These are phyloP conservation scores for Tinamus guttatus DNA, from an alignment of 2,113 vertebrate species.

Conservation along the genomic window DNA sequence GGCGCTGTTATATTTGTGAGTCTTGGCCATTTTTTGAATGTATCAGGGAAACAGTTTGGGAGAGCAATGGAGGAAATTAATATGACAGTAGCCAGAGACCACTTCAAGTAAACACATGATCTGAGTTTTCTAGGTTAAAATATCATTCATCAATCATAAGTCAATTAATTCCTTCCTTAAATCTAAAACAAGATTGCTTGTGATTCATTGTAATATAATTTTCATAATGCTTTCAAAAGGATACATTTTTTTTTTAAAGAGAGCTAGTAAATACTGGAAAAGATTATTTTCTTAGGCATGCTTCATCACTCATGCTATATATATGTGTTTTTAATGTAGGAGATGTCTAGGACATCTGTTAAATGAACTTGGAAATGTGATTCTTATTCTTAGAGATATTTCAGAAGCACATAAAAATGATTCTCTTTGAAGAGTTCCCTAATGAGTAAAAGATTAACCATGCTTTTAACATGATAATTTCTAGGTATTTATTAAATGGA, in stretches of 20 bases:
- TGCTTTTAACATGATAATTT: neutral
- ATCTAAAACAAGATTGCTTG: neutral
- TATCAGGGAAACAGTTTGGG: neutral
- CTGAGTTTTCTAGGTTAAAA: neutral
- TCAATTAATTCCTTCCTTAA: neutral
- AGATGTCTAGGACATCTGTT: slow-evolving; percentile 18
- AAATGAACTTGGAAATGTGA: slow-evolving; percentile 5
- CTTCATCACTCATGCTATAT: neutral
- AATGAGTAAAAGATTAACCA: slow-evolving; percentile 5
- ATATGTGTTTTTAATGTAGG: neutral
- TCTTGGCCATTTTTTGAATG: neutral
- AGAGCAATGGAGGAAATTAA: neutral
- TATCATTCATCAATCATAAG: neutral
- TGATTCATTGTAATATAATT: neutral
- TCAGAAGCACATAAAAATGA: neutral
- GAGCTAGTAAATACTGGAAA: neutral
- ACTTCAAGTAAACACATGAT: neutral
- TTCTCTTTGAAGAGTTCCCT: neutral
- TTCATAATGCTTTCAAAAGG: neutral
- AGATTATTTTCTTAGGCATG: neutral
- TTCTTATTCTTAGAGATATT: neutral
- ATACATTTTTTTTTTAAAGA: neutral
- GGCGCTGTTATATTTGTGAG: neutral
- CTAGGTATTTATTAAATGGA: neutral
- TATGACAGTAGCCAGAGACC: neutral